Percentiles rank a stretch among this genome's conserved stretches.
These are phyloP conservation scores for Zoroaster sp. DNA, from an alignment of 53 echinoderm and acorn worm species.

Conservation along the genomic window DNA sequence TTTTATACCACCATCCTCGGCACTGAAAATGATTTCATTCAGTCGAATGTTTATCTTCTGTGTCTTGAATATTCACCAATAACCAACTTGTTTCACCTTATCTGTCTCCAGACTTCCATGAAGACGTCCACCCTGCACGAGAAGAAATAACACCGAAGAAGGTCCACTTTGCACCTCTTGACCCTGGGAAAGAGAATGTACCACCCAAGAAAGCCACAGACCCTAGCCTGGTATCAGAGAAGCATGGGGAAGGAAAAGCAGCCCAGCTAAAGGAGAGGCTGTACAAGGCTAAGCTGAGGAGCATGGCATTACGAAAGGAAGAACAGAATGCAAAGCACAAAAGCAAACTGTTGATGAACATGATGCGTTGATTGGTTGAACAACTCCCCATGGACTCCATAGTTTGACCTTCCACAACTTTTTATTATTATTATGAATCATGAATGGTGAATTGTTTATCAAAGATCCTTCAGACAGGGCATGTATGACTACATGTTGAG, in stretches of 20 bases:
- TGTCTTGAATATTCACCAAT: no score
- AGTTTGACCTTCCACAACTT: no score
- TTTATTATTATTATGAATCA: no score
- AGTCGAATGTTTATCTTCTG: no score
- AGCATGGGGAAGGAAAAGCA: conserved; percentile 17
- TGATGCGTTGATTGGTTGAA: conserved; percentile 55
- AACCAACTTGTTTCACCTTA: background rate
- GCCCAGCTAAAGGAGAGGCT: conserved; percentile 83
- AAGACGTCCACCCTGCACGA: conserved; percentile 70
- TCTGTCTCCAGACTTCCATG: conserved; percentile 62
- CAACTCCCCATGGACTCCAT: background rate
- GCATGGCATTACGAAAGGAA: conserved; percentile 71
- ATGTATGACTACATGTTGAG: no score
- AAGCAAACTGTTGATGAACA: conserved; percentile 87
- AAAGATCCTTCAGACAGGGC: no score
- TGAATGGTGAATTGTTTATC: no score
- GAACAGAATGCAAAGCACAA: conserved; percentile 80
- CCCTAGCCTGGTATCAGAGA: background rate
- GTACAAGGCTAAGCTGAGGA: conserved; percentile 86
- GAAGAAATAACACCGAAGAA: conserved; percentile 32
- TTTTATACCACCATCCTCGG: no score
- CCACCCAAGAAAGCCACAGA: background rate
- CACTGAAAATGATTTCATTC: no score
- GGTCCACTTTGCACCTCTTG: conserved; percentile 72
- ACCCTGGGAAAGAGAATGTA: conserved; percentile 84